A percentile compares a stretch with the other conserved stretches of the same genome.
Conservation (phyloP, 2,113 vertebrate species). For the Panthera leo region DNA sequence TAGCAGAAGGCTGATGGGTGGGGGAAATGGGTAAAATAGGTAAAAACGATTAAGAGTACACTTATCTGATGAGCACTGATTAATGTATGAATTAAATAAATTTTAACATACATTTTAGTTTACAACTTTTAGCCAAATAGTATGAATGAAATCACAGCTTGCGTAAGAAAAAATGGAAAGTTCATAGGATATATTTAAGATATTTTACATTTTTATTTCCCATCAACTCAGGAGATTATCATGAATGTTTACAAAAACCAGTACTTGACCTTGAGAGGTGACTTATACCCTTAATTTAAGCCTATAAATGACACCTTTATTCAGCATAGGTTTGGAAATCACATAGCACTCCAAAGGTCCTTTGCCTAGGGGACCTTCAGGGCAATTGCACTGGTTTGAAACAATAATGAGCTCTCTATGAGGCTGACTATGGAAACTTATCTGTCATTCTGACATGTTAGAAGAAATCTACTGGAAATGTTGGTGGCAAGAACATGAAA, state of each 20-base stretch:
- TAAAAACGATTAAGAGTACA: background rate
- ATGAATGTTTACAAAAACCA: conserved; percentile 47
- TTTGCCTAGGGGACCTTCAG: conserved; percentile 65
- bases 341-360: conserved; percentile 15
- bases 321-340: conserved; percentile 64
- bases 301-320: conserved; percentile 58
- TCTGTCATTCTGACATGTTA: conserved; percentile 84
- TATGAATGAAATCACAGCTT: conserved; percentile 16
- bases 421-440: conserved; percentile 74
- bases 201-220: conserved; percentile 40
- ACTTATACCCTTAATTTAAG: conserved; percentile 29
- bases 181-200: conserved; percentile 4
- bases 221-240: background rate
- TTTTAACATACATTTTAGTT: conserved; percentile 16
- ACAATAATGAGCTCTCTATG: conserved; percentile 79
- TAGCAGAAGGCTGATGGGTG: background rate
- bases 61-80: background rate
- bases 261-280: conserved; percentile 37
- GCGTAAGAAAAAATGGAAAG: conserved; percentile 9
- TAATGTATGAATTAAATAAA: conserved; percentile 30
- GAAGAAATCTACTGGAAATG: conserved; percentile 83
- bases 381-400: conserved; percentile 69
- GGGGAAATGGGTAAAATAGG: background rate
- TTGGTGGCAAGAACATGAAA: conserved; percentile 85
- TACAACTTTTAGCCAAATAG: conserved; percentile 1